These are phyloP conservation scores for Falcunculus frontatus DNA, from an alignment of 2,113 vertebrate species.

Conservation along the genomic window DNA sequence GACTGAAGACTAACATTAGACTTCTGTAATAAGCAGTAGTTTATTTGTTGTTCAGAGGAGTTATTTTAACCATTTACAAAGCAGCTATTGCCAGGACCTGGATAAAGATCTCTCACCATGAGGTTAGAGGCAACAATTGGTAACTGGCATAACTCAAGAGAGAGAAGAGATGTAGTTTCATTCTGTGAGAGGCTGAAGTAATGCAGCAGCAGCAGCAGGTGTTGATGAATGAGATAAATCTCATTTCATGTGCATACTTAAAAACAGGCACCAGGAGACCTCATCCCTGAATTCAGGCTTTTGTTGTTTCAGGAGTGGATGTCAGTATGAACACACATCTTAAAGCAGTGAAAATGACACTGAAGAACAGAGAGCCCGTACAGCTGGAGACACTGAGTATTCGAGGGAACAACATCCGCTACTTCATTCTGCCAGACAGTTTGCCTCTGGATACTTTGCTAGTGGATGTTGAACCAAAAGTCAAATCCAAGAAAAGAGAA, in stretches of 20 bases:
- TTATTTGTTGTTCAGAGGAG: background rate
- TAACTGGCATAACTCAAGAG: background rate
- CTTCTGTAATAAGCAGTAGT: background rate
- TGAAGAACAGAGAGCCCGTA: constrained; percentile 96
- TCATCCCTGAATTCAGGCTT: background rate
- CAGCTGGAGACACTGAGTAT: constrained; percentile 96
- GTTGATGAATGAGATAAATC: background rate
- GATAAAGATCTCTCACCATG: background rate
- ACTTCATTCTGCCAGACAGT: constrained; percentile 97
- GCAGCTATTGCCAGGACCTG: background rate
- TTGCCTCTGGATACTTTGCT: constrained; percentile 95
- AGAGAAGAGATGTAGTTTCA: background rate
- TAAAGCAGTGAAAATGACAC: constrained; percentile 98
- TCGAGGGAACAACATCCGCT: constrained; percentile 97
- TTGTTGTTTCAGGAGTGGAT: constrained; percentile 81
- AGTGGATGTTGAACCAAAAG: constrained; percentile 97
- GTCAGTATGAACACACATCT: constrained; percentile 99
- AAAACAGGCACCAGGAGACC: background rate
- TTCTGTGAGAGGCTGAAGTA: background rate
- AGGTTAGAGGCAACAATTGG: background rate
- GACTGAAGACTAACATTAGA: background rate
- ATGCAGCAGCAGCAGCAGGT: background rate
- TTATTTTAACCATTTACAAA: background rate
- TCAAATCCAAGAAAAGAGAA: constrained; percentile 98
- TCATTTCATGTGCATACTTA: background rate